Evolutionary conservation across 2,888 invertebrate genomes (phyloP), one percentile per base, ranked within the genome.

Genomic region (Diloba caeruleocephala): DNA sequence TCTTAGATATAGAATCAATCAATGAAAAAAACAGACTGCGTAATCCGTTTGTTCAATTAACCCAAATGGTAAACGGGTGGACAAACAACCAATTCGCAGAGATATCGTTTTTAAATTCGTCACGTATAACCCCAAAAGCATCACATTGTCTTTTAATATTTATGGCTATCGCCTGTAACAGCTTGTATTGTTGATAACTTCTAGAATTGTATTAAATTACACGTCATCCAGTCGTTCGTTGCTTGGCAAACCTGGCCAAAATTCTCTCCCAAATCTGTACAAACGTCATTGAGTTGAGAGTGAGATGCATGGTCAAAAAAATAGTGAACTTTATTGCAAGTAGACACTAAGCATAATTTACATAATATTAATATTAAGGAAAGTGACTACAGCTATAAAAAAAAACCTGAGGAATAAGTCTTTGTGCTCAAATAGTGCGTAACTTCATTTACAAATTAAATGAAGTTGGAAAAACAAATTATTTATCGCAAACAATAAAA

Each of bases 71-170:
- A 8, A 25, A 12, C n/a, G 8, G 28, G 12, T 6, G 32, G 31
- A 0, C 36, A 36, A 31, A 17, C 10, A 14, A 17, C 6, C 8
- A 25, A 29, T 44, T 6, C 15, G 19, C 23, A 15, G 25, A 25
- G 42, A 32, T 29, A 32, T 13, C 28, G 33, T 32, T 45, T 62
- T 48, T 44, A 34, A 33, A 66, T 66, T 66, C 54, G 38, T 10
- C 9, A 36, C 28, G 37, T 31, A 59, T 50, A 42, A 65, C 58
- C 33, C 8, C 52, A 10, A 61, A 61, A 50, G 38, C 37, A 39
- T 42, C 21, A 50, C 41, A 64, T 61, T 61, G 65, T 58, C 5
- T 38, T 45, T 51, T 45, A 29, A 51, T 51, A 45, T 3, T 3
- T 45, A 61, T 64, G 56, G 51, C 25, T 23, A 26, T 64, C 65